Evolutionary conservation across 2,888 invertebrate genomes (phyloP).

Genomic region (Zaprionus bogoriensis): DNA sequence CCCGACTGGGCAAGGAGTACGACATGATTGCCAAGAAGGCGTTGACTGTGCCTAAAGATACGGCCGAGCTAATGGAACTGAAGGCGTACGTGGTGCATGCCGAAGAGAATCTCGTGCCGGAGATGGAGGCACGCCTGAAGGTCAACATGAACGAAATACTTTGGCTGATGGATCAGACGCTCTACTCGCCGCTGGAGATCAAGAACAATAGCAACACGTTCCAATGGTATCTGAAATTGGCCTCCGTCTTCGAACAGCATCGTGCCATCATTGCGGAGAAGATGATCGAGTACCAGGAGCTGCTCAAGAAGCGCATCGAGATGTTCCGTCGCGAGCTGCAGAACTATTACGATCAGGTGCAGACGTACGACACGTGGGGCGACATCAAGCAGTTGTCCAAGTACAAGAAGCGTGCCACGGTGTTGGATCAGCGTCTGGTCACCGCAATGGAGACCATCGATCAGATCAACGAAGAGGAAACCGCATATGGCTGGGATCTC

Average conservation of each 20-base stretch:
- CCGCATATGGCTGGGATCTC: constrained; percentile 92
- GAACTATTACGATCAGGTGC: constrained; percentile 89
- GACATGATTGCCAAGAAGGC: constrained; percentile 90
- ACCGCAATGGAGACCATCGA: constrained; percentile 92
- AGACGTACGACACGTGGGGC: constrained; percentile 94
- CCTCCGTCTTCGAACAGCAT: constrained; percentile 92
- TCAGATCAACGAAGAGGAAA: constrained; percentile 95
- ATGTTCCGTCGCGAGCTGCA: constrained; percentile 93
- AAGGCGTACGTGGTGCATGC: constrained; percentile 90
- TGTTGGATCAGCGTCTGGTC: constrained; percentile 86
- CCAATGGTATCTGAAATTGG: constrained; percentile 93
- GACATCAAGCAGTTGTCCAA: constrained; percentile 91
- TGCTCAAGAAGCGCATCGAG: constrained; percentile 89
- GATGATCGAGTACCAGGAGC: constrained; percentile 92
- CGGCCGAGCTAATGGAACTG: constrained; percentile 92
- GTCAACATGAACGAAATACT: constrained; percentile 88
- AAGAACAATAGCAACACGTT: constrained; percentile 94
- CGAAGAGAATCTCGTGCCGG: constrained; percentile 87
- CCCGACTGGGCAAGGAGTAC: constrained; percentile 93
- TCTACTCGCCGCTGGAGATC: constrained; percentile 92
- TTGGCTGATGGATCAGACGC: constrained; percentile 92
- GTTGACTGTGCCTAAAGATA: constrained; percentile 90
- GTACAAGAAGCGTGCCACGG: constrained; percentile 91
- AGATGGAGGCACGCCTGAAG: constrained; percentile 90
- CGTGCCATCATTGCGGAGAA: constrained; percentile 91